phyloP scores from a whole-genome alignment of 2,888 invertebrate genomes.

The Drosophila robusta region DNA sequence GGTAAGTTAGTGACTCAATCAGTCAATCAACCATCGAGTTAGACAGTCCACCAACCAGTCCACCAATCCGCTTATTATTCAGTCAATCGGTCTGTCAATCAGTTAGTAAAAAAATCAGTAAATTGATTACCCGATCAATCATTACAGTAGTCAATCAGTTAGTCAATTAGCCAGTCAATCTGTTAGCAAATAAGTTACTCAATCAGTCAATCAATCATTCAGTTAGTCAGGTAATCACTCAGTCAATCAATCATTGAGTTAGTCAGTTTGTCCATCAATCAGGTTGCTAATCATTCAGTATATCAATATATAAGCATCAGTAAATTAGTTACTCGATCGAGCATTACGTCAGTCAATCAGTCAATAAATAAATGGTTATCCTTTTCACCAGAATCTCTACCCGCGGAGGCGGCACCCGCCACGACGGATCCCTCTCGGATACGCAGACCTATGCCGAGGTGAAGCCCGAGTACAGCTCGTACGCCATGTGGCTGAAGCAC shows the following conservation, averaged over 20 bases:
- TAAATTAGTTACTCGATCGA: neutral
- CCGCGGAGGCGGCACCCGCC: conserved; percentile 86
- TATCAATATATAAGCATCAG: no score
- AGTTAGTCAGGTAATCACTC: neutral
- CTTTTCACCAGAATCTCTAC: conserved; percentile 69
- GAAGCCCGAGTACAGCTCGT: conserved; percentile 92
- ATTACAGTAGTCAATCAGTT: no score
- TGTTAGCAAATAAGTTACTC: neutral
- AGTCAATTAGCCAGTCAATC: neutral
- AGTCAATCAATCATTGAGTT: neutral
- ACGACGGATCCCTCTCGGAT: conserved; percentile 94
- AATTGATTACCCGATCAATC: no score
- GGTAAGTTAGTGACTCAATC: no score
- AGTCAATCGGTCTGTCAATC: neutral
- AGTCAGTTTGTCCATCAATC: neutral
- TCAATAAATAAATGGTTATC: neutral
- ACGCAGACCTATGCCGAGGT: conserved; percentile 91
- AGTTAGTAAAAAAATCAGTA: neutral
- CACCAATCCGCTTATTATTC: neutral
- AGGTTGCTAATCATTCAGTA: neutral
- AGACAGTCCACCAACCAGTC: no score
- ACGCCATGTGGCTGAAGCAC: conserved; percentile 94
- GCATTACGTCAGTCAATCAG: neutral
- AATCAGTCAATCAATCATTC: neutral
- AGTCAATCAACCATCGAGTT: no score